Evolutionary conservation across 2,113 vertebrate genomes (phyloP).

Genomic region (Hipposideros armiger): DNA sequence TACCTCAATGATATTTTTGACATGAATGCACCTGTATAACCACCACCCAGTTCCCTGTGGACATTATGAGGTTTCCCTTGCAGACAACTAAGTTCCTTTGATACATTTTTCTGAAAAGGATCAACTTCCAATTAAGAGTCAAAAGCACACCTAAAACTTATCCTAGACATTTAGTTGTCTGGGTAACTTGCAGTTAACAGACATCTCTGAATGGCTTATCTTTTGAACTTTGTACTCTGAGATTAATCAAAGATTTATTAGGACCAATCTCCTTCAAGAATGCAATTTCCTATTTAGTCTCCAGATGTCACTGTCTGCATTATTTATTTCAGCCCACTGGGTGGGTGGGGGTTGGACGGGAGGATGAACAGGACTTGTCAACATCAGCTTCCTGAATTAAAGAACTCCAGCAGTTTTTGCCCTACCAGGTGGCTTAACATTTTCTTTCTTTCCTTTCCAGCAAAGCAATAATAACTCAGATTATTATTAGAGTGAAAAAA

Average conservation of each 20-base stretch:
- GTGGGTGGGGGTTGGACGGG: accelerated
- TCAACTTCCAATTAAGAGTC: neutral
- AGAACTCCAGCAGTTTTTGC: neutral
- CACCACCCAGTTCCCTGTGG: neutral
- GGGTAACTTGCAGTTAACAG: neutral
- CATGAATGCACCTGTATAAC: neutral
- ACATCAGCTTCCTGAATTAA: neutral
- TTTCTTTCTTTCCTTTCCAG: conserved; percentile 37
- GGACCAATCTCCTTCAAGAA: neutral
- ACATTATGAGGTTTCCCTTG: neutral
- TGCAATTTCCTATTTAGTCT: conserved; percentile 72
- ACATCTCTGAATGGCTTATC: neutral
- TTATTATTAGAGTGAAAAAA: conserved; percentile 17
- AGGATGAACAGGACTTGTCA: neutral
- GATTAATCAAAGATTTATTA: neutral
- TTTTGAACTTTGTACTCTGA: neutral
- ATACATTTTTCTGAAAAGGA: neutral
- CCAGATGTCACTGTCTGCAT: conserved; percentile 78
- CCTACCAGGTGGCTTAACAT: neutral
- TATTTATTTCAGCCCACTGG: conserved; percentile 28
- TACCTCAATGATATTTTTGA: neutral
- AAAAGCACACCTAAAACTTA: neutral
- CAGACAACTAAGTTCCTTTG: neutral
- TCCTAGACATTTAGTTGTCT: neutral
- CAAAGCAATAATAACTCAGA: neutral